Evolutionary conservation across 2,888 invertebrate species (phyloP), one percentile per base, ranked within the genome.

Genomic region (Ditula angustiorana): DNA sequence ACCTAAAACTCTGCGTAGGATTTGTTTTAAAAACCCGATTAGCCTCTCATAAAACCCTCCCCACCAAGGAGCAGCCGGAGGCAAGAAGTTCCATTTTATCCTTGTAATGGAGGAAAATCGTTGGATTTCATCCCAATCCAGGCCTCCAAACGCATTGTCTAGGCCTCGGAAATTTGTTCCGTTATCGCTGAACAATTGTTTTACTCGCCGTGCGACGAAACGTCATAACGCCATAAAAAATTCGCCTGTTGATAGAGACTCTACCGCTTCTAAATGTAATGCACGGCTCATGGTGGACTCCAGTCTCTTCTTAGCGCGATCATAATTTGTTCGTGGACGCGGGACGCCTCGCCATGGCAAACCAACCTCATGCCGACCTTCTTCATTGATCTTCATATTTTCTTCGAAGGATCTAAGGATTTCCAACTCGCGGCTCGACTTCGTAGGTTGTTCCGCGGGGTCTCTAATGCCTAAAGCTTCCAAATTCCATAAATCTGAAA

Each of bases 111-210:
- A n/a, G n/a, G n/a, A n/a, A n/a, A n/a, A n/a, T n/a, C n/a, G n/a
- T n/a, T n/a, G n/a, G n/a, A n/a, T n/a, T n/a, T n/a, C n/a, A n/a
- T n/a, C n/a, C n/a, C n/a, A n/a, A n/a, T n/a, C n/a, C n/a, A n/a
- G n/a, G n/a, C 24, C 8, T 21, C n/a, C 46, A 26, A 46, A 24
- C 4, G 16, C 21, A 56, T 28, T 41, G 19, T 46, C 46, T 1
- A 46, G 46, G n/a, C 60, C 65, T 10, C 41, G 41, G 23, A 65
- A 65, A 44, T 65, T 65, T 8, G 60, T 65, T 7, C 28, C 65
- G 30, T 60, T 65, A 23, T 65, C 65, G 33, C 65, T 65, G 21
- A 37, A 65, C 7, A 60, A n/a, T 3, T 13, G 16, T 49, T 41
- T 28, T 13, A 47, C 56, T 23, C 65, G 59, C 24, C 65, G 26